These are phyloP conservation scores for Zaprionus lachaisei DNA, from an alignment of 1,140 invertebrate species.

Conservation along the genomic window DNA sequence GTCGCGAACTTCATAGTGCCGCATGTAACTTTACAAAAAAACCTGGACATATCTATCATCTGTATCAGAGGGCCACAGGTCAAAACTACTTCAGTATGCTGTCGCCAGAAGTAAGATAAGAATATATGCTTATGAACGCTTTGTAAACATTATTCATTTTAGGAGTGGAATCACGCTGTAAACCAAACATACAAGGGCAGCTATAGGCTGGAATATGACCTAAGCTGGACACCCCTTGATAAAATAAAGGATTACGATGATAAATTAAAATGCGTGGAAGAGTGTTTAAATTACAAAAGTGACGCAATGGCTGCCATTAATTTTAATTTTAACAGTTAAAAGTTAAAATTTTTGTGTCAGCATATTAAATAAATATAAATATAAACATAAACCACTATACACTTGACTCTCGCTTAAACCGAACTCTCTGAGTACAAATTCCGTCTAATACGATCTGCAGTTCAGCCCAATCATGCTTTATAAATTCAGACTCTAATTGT, in stretches of 20 bases:
- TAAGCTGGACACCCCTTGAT: conserved; percentile 88
- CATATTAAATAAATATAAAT: conserved; percentile 11
- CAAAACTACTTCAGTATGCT: conserved; percentile 90
- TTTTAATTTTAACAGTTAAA: conserved; percentile 60
- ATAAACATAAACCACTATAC: neutral
- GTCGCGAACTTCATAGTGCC: conserved; percentile 87
- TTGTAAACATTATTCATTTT: conserved; percentile 25
- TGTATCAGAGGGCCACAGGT: conserved; percentile 88
- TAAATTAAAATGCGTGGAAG: conserved; percentile 61
- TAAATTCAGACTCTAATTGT: too few species aligned
- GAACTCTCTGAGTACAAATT: neutral
- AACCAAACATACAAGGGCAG: conserved; percentile 88
- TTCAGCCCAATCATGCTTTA: too few species aligned
- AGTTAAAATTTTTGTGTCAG: conserved; percentile 4
- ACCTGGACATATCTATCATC: conserved; percentile 89
- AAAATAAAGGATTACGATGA: conserved; percentile 75
- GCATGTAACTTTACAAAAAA: conserved; percentile 91
- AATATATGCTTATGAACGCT: neutral
- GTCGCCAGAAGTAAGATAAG: conserved; percentile 87
- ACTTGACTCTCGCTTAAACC: neutral
- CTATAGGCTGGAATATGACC: conserved; percentile 89
- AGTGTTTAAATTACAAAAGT: conserved; percentile 43
- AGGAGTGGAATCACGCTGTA: conserved; percentile 88
- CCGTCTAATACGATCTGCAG: too few species aligned
- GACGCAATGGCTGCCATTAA: conserved; percentile 63